Evolutionary conservation across 2,113 vertebrate genomes (phyloP).

Genomic region (Nothobranchius furzeri): DNA sequence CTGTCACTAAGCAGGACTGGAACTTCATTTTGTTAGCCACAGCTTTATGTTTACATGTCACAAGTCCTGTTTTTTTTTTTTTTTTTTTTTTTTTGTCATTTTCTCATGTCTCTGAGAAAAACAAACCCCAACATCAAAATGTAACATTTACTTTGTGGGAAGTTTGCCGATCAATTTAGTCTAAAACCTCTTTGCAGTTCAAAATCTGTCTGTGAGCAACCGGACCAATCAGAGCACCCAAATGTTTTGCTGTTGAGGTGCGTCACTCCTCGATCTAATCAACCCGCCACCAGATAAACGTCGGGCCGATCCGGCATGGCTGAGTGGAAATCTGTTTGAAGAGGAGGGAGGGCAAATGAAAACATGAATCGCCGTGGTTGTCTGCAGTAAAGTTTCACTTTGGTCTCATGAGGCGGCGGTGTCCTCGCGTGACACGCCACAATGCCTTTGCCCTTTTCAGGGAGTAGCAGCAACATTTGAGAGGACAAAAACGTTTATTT

Average conservation of each 20-base stretch:
- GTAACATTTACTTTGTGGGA: not conserved
- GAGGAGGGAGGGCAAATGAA: conserved; percentile 4
- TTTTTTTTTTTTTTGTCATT: too few species aligned
- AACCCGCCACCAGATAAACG: not conserved
- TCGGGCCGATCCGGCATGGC: not conserved
- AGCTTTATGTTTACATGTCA: too few species aligned
- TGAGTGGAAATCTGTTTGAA: not conserved
- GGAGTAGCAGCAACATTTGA: conserved; percentile 34
- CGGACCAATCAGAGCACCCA: not conserved
- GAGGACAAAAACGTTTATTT: conserved; percentile 18
- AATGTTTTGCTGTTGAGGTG: not conserved
- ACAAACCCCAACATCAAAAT: not conserved
- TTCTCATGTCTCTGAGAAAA: too few species aligned
- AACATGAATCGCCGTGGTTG: not conserved
- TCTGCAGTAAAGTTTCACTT: not conserved
- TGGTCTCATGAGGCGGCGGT: not conserved
- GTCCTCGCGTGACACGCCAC: conserved; percentile 6
- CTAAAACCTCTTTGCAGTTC: not conserved
- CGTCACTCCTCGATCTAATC: not conserved
- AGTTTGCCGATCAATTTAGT: not conserved
- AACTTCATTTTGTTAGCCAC: too few species aligned
- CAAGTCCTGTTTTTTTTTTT: too few species aligned
- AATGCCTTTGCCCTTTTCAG: conserved; percentile 8
- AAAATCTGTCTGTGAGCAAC: not conserved
- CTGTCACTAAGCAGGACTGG: too few species aligned